Evolutionary conservation across 1,140 invertebrate species (phyloP), one percentile per base, ranked within the genome.

Genomic region (Copidosoma floridanum): DNA sequence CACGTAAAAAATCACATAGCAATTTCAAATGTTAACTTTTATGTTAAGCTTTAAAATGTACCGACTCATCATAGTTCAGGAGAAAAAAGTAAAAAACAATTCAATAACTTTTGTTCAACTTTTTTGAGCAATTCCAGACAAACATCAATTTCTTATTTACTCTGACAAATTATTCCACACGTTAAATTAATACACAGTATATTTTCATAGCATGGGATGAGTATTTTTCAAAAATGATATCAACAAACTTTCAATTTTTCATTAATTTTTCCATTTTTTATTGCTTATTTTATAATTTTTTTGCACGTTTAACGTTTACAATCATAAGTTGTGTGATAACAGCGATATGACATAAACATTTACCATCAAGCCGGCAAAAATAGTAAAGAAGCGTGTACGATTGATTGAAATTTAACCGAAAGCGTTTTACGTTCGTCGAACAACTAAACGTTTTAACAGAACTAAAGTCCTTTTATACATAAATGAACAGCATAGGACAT

Each of bases 341-440:
- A 56, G 37, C 43, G 56, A 43, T n/a, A n/a, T 50, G 59, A 61
- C 58, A 56, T 55, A 54, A 61, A 61, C 26, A 55, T 61, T 61
- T 50, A 55, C 52, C 27, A 61, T 61, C 26, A 16, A 54, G 51
- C 27, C 52, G 43, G 20, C 48, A 43, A 38, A 43, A 35, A 41
- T 48, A 14, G 16, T 14, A 41, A 53, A 23, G 20, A 20, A 51
- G 47, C 12, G 11, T 57, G 12, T 32, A 20, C n/a, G n/a, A n/a
- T n/a, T n/a, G n/a, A n/a, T 18, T 32, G 21, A 53, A 26, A 8
- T 32, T 51, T n/a, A n/a, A n/a, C 21, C 5, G 26, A 26, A 18
- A 35, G 53, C 14, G 24, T 41, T 47, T 37, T n/a, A n/a, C n/a
- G 3, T 40, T 47, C 11, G 18, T 55, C n/a, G 6, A 24, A 5